These are phyloP conservation scores for Listrodromus nycthemerus DNA, from an alignment of 2,888 invertebrate genomes.

Conservation along the genomic window DNA sequence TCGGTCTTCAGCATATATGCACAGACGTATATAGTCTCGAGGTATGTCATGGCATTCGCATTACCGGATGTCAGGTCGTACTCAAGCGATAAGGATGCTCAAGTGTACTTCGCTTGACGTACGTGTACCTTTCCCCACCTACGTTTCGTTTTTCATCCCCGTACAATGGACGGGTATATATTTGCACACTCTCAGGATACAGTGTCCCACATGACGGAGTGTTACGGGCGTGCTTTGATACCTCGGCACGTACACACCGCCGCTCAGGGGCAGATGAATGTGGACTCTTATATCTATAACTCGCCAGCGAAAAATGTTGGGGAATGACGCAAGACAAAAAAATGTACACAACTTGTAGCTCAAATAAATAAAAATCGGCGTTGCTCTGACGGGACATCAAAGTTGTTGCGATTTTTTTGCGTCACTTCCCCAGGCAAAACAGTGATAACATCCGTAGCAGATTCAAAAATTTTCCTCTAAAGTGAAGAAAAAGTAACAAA, in stretches of 20 bases:
- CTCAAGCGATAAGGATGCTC: conserved; percentile 61
- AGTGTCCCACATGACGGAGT: conserved; percentile 21
- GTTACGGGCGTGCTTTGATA: conserved; percentile 43
- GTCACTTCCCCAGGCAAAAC: conserved; percentile 32
- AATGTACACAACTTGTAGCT: not conserved
- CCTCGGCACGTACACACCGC: conserved; percentile 28
- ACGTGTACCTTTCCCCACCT: conserved; percentile 27
- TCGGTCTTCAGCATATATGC: no score
- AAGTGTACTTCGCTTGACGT: conserved; percentile 56
- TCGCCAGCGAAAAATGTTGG: not conserved
- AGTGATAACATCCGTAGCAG: conserved; percentile 30
- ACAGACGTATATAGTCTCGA: conserved; percentile 30
- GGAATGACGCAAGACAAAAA: conserved; percentile 15
- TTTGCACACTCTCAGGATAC: conserved; percentile 44
- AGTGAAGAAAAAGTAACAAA: not conserved
- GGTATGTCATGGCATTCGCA: conserved; percentile 64
- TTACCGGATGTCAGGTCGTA: conserved; percentile 64
- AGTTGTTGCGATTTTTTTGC: conserved; percentile 42
- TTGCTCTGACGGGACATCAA: conserved; percentile 37
- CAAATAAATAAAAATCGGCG: not conserved
- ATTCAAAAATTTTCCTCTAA: not conserved
- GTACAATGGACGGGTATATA: conserved; percentile 21
- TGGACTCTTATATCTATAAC: conserved; percentile 14
- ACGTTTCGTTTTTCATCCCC: conserved; percentile 17
- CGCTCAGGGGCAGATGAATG: conserved; percentile 18